A percentile compares a stretch with the other conserved stretches of the same genome.
Conservation (phyloP, 2,113 vertebrate genomes). For the Leucoraja erinaceus region DNA sequence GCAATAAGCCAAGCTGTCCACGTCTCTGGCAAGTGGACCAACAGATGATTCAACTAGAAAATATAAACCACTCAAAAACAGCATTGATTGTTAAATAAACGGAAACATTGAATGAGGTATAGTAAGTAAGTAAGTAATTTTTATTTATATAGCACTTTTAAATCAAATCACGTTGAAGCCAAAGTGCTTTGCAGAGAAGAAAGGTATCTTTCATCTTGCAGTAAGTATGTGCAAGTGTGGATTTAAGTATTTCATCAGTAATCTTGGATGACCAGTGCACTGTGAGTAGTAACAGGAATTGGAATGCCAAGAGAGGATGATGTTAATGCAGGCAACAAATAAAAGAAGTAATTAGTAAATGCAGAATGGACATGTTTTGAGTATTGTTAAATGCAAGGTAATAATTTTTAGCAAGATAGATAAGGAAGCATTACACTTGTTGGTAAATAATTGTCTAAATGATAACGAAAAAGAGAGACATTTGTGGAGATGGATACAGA, state of each 20-base stretch:
- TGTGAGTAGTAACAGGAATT: not conserved
- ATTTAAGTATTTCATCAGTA: not conserved
- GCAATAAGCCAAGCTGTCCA: conserved; percentile 78
- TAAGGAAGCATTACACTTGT: not conserved
- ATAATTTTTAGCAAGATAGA: too few species aligned
- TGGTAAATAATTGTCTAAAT: not conserved
- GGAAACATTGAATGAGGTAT: not conserved
- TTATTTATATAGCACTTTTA: too few species aligned
- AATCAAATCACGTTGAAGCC: too few species aligned
- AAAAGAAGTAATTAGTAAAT: not conserved
- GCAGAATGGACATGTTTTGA: not conserved
- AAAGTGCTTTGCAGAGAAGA: too few species aligned
- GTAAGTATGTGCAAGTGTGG: not conserved
- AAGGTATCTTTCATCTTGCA: not conserved
- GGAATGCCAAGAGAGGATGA: not conserved
- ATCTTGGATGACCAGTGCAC: not conserved
- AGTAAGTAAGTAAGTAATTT: too few species aligned
- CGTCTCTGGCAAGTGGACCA: conserved; percentile 75
- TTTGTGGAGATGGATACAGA: not conserved
- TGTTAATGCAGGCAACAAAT: not conserved
- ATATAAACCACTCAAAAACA: not conserved
- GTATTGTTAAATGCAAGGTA: too few species aligned
- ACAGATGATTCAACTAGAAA: conserved; percentile 39
- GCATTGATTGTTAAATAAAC: not conserved
- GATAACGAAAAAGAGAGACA: not conserved